These are phyloP conservation scores for Frieseomelitta varia DNA, from an alignment of 1,140 invertebrate species.

Conservation along the genomic window DNA sequence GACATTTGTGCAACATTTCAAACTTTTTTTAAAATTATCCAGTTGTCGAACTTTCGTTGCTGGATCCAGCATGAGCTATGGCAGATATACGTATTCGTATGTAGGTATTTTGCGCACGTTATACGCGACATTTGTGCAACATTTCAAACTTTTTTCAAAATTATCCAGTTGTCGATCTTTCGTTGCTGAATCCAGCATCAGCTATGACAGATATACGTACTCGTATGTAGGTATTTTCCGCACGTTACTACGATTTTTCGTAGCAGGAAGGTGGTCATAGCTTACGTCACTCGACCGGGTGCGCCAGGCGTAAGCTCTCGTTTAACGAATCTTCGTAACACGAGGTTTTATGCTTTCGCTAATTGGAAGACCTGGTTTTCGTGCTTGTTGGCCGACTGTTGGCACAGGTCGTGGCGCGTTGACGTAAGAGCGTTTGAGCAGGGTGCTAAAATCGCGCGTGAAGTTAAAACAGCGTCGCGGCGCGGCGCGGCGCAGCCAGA, in stretches of 20 bases:
- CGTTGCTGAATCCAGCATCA: too few relatives aligned
- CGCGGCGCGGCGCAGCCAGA: not conserved
- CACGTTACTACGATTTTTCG: not conserved
- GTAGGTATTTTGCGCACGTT: not conserved
- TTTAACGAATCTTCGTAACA: not conserved
- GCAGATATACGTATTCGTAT: not conserved
- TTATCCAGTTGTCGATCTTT: too few relatives aligned
- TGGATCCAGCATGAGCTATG: too few relatives aligned
- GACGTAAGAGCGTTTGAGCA: not conserved
- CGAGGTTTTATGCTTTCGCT: slow-evolving; percentile 3
- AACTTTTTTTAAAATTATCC: too few relatives aligned
- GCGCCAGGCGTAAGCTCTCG: not conserved
- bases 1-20: too few relatives aligned
- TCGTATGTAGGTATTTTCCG: too few relatives aligned
- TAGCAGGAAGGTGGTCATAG: not conserved
- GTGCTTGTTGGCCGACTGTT: not conserved
- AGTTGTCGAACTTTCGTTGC: too few relatives aligned
- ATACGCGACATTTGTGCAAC: too few relatives aligned
- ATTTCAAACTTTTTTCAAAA: too few relatives aligned
- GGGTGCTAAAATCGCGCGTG: slow-evolving; percentile 15
- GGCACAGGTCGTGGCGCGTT: not conserved
- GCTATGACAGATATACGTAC: not conserved
- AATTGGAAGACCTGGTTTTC: slow-evolving; percentile 17
- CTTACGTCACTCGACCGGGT: not conserved
- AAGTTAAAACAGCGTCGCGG: not conserved